Base-by-base conservation (phyloP, 2,113 vertebrate genomes). In the Colistium nudipinnis region DNA sequence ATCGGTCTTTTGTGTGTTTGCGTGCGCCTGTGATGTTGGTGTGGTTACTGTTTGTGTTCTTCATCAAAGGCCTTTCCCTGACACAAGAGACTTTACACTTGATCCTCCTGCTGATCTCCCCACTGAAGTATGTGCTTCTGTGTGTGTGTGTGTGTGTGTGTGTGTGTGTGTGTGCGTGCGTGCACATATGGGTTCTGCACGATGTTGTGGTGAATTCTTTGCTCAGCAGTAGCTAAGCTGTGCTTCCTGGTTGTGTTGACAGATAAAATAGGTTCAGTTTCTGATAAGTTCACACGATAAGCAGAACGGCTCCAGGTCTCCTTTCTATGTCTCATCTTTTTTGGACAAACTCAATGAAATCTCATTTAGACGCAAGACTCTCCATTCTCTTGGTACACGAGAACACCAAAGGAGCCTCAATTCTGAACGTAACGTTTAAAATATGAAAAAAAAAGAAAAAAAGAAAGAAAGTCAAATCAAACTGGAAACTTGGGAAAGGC, bases 1-100 rank as follows among this genome's bases (percentile, higher is more conserved):
- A 81, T 68, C 57, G 45, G 49, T 62, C 11, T 74, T 65, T 71
- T 73, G 24, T 73, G 45, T 48, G 54, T 73, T 25, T 48, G 44
- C 67, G 35, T 39, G 31, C 74, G 31, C 57, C 61, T 57, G 28
- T 57, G n/a, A 36, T 74, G 70, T 76, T 76, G 59, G 76, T 74
- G 80, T 76, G 80, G 70, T 80, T 78, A 67, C 62, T 87, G 81
- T 87, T 87, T 86, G 79, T 85, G 65, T 85, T 82, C 60, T 51
- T 83, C 85, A 85, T 87, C 88, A 88, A 90, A 88, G 88, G 63
- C 75, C 62, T 83, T 82, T 79, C 76, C 69, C 78, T 76, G 72
- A 80, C 81, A 77, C 79, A 47, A 65, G 85, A 87, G 81, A 82
- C 52, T 85, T 83, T 82, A 77, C 76, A 84, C 80, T 88, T 87